Evolutionary conservation across 2,797 vertebrate genomes (phyloP), one percentile per base, ranked within the genome.

Genomic region (Simalia tracyae): DNA sequence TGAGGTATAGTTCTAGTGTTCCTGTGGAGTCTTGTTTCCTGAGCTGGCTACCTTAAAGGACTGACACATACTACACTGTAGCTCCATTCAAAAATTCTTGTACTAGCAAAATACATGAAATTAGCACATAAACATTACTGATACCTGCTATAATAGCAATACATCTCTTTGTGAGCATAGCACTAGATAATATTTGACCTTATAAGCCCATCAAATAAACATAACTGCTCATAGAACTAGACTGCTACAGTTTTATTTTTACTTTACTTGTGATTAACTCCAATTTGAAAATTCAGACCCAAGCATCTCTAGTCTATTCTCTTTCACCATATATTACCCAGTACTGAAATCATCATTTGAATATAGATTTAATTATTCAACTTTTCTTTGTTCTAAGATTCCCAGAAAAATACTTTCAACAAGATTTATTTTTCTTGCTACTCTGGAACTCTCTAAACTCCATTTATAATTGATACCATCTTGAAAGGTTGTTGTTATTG

Each of bases 351-450:
- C 26, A 68, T 11, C n/a, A 61, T 14, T 56, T 66, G 72, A 0
- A 0, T 8, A 24, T 64, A 42, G 7, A n/a, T 60, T 86, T 91
- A 93, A 95, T 95, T 85, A 66, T 86, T 42, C n/a, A 11, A 50
- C 61, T 60, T 72, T 2, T 66, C 19, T 36, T 14, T 90, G 50
- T 56, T 17, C 60, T 19, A 42, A 91, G 31, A 90, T 93, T 93
- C 86, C 87, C 86, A 22, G 91, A 36, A 36, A 36, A 84, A 0
- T 1, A 89, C 59, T 66, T 93, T 90, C 57, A 93, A 86, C 96
- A 94, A 2, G 72, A 22, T 72, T 90, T 9, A 90, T 87, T n/a
- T 89, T 92, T 87, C 31, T 84, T 93, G 90, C 63, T 84, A 46
- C 64, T 3, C 68, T 86, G 19, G 57, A 94, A 90, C 91, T 84